Percentiles rank a stretch among this genome's conserved stretches.
These are phyloP conservation scores for Hippocampus abdominalis DNA, from an alignment of 2,113 vertebrate genomes.

Conservation along the genomic window DNA sequence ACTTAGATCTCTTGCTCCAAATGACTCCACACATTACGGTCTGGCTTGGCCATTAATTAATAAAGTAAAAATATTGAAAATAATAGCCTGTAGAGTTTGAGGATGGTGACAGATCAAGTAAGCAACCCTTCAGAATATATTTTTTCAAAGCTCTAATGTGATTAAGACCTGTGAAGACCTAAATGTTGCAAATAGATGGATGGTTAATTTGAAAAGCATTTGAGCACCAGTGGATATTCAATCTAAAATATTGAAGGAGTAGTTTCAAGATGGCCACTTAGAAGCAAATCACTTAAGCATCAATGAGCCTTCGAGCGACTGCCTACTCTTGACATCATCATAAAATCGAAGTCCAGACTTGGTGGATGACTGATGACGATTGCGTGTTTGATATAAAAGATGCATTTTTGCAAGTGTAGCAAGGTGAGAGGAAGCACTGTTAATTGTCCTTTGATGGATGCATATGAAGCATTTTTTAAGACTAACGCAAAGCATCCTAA, in stretches of 20 bases:
- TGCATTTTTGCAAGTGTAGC: background rate
- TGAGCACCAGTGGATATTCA: constrained; percentile 19
- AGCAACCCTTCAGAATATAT: constrained; percentile 41
- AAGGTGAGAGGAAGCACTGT: too few species aligned
- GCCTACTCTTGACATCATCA: constrained; percentile 32
- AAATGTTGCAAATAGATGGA: constrained; percentile 21
- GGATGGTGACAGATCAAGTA: constrained; percentile 48
- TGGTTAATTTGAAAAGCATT: constrained; percentile 28
- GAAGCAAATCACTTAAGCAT: constrained; percentile 47
- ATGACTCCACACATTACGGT: constrained; percentile 46
- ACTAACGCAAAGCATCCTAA: too few species aligned
- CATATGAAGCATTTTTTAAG: too few species aligned
- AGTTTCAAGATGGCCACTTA: constrained; percentile 50
- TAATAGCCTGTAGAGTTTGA: constrained; percentile 35
- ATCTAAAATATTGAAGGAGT: constrained; percentile 39
- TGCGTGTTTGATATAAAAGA: constrained; percentile 8
- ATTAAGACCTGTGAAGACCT: constrained; percentile 42
- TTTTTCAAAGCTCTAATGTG: constrained; percentile 27
- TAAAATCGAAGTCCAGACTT: constrained; percentile 25
- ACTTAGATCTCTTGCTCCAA: constrained; percentile 45
- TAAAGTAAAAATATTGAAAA: constrained; percentile 47
- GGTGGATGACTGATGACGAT: constrained; percentile 15
- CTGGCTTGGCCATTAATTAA: constrained; percentile 52
- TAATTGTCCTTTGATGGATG: background rate
- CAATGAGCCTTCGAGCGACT: constrained; percentile 29